Conservation (phyloP, 2,888 invertebrate species). For the Acanthococcus lagerstroemiae region DNA sequence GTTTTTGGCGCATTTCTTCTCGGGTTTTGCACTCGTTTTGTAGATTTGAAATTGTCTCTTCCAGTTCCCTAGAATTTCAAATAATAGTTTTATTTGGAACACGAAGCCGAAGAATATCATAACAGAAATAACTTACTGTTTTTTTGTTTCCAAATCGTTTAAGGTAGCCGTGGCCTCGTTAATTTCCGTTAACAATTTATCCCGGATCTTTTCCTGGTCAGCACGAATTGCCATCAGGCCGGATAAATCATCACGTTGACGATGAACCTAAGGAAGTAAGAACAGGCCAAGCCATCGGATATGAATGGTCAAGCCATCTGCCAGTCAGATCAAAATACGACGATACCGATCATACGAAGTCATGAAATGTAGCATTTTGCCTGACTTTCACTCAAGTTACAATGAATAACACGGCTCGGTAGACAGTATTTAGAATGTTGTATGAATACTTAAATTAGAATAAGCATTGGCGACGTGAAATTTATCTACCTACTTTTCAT, state of each 20-base stretch:
- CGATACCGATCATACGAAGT: too few relatives aligned
- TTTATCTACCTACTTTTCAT: neutral
- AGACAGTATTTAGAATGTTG: too few relatives aligned
- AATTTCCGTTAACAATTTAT: neutral
- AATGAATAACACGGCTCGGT: too few relatives aligned
- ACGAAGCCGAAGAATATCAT: neutral
- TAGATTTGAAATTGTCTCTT: neutral
- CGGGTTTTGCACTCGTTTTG: neutral
- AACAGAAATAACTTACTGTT: neutral
- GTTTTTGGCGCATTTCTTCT: conserved; percentile 2
- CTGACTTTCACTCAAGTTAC: too few relatives aligned
- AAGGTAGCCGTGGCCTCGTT: too few relatives aligned
- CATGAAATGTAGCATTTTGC: too few relatives aligned
- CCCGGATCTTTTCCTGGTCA: neutral
- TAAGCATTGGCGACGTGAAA: neutral
- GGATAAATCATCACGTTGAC: conserved; percentile 2
- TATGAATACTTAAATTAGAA: neutral
- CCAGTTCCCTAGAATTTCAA: neutral
- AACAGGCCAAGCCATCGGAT: too few relatives aligned
- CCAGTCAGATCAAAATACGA: too few relatives aligned
- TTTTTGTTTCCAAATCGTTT: neutral
- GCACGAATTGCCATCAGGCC: neutral
- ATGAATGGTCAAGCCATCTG: too few relatives aligned
- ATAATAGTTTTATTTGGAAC: neutral
- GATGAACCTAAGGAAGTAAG: neutral